phyloP scores from a whole-genome alignment of 1,140 invertebrate genomes.

The Aphaenogaster ashmeadi region DNA sequence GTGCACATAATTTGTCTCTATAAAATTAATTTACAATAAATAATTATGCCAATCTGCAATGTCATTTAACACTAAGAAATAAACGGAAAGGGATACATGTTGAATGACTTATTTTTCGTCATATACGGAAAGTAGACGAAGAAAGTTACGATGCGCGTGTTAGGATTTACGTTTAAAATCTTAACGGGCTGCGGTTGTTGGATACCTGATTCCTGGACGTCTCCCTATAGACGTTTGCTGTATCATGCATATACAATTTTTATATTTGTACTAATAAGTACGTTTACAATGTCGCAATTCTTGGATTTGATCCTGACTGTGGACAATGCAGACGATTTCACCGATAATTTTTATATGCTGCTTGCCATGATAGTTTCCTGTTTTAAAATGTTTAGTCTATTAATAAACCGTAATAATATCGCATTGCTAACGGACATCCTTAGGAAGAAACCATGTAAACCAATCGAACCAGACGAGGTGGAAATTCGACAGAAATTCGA shows the following conservation, averaged over 20 bases:
- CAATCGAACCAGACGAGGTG: conserved; percentile 55
- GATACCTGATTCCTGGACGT: conserved; percentile 33
- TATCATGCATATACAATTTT: conserved; percentile 43
- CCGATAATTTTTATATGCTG: conserved; percentile 73
- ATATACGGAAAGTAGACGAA: neutral
- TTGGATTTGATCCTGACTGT: conserved; percentile 56
- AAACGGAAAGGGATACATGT: neutral
- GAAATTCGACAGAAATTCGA: conserved; percentile 62
- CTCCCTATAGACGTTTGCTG: neutral
- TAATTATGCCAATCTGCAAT: neutral
- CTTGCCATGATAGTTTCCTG: conserved; percentile 61
- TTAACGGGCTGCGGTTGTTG: conserved; percentile 61
- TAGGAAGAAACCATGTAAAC: conserved; percentile 50
- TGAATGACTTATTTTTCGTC: neutral
- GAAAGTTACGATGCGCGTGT: conserved; percentile 26
- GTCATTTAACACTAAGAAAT: neutral
- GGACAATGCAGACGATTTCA: conserved; percentile 61
- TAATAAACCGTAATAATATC: conserved; percentile 54
- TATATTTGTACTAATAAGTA: conserved; percentile 21
- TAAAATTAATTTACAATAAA: neutral
- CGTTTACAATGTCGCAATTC: conserved; percentile 31
- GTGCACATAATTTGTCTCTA: neutral
- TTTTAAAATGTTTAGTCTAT: conserved; percentile 43
- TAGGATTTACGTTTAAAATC: conserved; percentile 33
- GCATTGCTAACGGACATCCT: conserved; percentile 48